These are phyloP conservation scores for Calcarius lapponicus DNA, from an alignment of 2,797 vertebrate species.

Conservation along the genomic window DNA sequence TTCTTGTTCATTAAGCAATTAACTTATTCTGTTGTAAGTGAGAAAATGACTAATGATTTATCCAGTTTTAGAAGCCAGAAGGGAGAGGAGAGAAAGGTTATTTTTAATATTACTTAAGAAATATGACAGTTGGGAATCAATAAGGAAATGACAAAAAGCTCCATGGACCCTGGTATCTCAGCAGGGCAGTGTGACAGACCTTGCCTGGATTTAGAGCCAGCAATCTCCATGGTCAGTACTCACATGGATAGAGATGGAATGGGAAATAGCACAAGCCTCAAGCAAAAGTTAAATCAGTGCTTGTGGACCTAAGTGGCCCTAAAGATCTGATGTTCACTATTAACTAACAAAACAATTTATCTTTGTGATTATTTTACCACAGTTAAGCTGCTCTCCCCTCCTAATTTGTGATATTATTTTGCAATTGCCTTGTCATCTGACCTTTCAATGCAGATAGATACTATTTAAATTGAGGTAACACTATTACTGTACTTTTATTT, in stretches of 20 bases:
- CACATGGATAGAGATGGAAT: neutral
- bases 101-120: neutral
- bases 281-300: neutral
- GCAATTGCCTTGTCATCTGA: neutral
- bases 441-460: neutral
- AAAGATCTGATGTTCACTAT: neutral
- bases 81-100: neutral
- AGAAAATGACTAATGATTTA: neutral
- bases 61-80: neutral
- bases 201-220: neutral
- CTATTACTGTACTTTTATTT: neutral
- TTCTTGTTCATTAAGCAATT: neutral
- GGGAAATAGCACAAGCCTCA: neutral
- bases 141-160: neutral
- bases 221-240: neutral
- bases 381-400: neutral
- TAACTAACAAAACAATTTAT: neutral
- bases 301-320: neutral
- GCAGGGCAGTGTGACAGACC: rapidly evolving
- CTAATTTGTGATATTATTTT: neutral
- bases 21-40: neutral
- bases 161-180: neutral
- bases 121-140: neutral
- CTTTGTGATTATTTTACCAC: neutral
- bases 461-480: neutral